Percentiles rank a stretch among this genome's conserved stretches.
phyloP scores from a whole-genome alignment of 2,113 vertebrate species.

The Chitala chitala region DNA sequence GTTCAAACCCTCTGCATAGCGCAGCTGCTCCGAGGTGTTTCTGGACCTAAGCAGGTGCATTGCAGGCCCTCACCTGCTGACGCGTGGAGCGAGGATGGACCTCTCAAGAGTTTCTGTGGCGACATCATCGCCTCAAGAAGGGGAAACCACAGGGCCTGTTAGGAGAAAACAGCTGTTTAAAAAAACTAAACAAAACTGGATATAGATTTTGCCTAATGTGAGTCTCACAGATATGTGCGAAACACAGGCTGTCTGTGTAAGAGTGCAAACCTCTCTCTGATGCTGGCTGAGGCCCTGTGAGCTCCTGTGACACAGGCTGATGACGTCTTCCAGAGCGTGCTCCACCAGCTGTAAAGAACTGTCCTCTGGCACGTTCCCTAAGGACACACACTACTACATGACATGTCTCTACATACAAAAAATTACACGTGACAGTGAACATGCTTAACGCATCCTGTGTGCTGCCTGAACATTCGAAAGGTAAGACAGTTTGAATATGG shows the following conservation, averaged over 20 bases:
- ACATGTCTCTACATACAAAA: neutral
- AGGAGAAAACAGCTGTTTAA: too few relatives aligned
- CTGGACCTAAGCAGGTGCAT: neutral
- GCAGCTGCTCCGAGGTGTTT: neutral
- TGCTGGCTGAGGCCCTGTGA: constrained; percentile 79
- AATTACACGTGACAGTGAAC: too few relatives aligned
- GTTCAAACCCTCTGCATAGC: neutral
- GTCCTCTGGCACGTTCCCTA: constrained; percentile 38
- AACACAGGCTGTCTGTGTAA: too few relatives aligned
- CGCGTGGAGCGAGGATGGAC: constrained; percentile 47
- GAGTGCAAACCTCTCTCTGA: constrained; percentile 77
- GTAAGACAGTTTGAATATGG: too few relatives aligned
- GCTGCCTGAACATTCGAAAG: too few relatives aligned
- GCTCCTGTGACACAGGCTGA: constrained; percentile 80
- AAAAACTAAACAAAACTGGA: too few relatives aligned
- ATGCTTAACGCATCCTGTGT: too few relatives aligned
- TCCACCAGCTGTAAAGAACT: constrained; percentile 61
- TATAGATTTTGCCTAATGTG: too few relatives aligned
- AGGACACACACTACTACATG: neutral
- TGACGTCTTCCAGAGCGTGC: constrained; percentile 69
- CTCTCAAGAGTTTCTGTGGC: constrained; percentile 77
- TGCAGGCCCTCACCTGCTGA: constrained; percentile 67
- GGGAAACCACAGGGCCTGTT: constrained; percentile 88
- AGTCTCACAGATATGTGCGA: too few relatives aligned
- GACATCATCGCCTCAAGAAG: constrained; percentile 92